Evolutionary conservation across 2,113 vertebrate species (phyloP), one percentile per base, ranked within the genome.

Genomic region (Cyanoderma ruficeps): DNA sequence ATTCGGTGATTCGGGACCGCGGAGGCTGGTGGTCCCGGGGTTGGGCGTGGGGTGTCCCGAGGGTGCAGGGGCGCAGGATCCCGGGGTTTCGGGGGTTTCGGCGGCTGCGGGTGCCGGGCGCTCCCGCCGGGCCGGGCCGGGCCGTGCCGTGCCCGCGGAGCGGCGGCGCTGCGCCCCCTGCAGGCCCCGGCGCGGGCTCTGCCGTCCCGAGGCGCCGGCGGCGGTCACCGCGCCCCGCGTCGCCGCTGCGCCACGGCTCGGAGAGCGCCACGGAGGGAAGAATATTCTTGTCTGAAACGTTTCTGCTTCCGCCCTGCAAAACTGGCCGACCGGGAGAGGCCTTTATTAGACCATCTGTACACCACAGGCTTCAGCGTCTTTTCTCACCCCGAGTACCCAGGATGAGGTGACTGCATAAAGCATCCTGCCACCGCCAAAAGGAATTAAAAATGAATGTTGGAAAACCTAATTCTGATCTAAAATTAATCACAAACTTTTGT

Each of bases 111-210:
- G 49, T 4, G 61, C 21, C 10, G 28, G 20, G n/a, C 2, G 3
- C 55, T n/a, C 9, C 44, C 30, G 31, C 33, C 22, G 24, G 24
- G 7, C 52, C 4, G 31, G 22, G 28, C 50, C 22, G 22, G 18
- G 50, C 63, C 28, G 22, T 2, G n/a, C 49, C 17, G 27, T 20
- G 44, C 39, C 59, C 15, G 53, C 7, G 52, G 61, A 50, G 76
- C 85, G 47, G 85, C 25, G 25, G 57, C 35, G 50, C 12, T 67
- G 94, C 57, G 37, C 95, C 91, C 93, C 24, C 95, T 95, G 91
- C 89, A 93, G 94, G 49, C 31, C 15, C 14, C 16, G 42, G 52
- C 28, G 17, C 28, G 15, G 27, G 53, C 42, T 33, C n/a, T 9
- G n/a, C 44, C 30, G 14, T 7, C 12, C 42, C 2, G 39, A 1